Percentiles rank a stretch among this genome's conserved stretches.
phyloP scores from a whole-genome alignment of 2,888 invertebrate species.

The Tetranychus truncatus region DNA sequence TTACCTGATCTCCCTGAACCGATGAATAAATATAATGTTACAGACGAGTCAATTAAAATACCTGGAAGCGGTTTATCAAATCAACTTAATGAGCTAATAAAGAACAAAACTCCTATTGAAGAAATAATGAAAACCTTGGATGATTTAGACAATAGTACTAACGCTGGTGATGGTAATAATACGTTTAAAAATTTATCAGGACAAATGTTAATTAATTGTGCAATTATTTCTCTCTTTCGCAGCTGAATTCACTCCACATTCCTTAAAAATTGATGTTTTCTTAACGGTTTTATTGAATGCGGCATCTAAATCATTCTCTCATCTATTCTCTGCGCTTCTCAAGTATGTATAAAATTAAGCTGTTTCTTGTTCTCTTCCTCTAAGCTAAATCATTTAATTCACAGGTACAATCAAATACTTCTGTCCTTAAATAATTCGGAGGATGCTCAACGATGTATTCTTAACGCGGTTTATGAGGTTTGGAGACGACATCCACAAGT shows the following conservation, averaged over 20 bases:
- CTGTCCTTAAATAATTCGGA: slow-evolving; percentile 77
- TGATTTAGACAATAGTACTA: slow-evolving; percentile 35
- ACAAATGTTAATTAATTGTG: too few species aligned
- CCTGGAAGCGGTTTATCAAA: slow-evolving; percentile 45
- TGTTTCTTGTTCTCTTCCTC: neutral
- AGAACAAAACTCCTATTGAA: slow-evolving; percentile 71
- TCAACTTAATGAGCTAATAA: slow-evolving; percentile 63
- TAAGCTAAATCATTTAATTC: slow-evolving; percentile 3
- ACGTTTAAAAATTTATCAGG: neutral
- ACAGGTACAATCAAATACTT: slow-evolving; percentile 35
- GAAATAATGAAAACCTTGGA: slow-evolving; percentile 70
- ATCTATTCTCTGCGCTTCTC: slow-evolving; percentile 93
- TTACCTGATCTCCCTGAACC: slow-evolving; percentile 69
- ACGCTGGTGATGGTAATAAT: neutral
- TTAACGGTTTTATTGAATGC: slow-evolving; percentile 82
- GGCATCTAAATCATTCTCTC: slow-evolving; percentile 91
- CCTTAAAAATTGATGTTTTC: slow-evolving; percentile 85
- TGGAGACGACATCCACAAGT: slow-evolving; percentile 78
- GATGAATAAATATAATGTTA: slow-evolving; percentile 62
- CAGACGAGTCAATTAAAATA: slow-evolving; percentile 42
- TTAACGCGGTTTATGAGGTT: slow-evolving; percentile 78
- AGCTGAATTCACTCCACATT: slow-evolving; percentile 40
- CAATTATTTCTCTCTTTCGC: neutral
- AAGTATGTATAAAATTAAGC: slow-evolving; percentile 46
- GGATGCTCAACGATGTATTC: slow-evolving; percentile 81